Percentiles rank a stretch among this genome's conserved stretches.
Evolutionary conservation across 2,888 invertebrate species (phyloP).

Genomic region (Linyphia triangularis): DNA sequence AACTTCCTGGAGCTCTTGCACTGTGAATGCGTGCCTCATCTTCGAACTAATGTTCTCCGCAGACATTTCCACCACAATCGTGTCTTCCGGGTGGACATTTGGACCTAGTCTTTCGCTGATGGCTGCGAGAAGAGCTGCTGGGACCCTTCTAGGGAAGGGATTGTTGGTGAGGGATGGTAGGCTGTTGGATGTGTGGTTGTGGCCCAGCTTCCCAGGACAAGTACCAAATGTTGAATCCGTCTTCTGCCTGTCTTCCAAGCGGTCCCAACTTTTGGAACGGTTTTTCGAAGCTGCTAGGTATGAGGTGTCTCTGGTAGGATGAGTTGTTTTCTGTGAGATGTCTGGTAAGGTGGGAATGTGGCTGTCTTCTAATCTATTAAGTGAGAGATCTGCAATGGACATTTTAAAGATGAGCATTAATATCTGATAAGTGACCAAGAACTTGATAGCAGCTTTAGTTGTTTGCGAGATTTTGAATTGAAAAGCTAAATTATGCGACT

Average conservation of each 20-base stretch:
- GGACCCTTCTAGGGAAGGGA: slow-evolving; percentile 65
- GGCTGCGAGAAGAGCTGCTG: slow-evolving; percentile 74
- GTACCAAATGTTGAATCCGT: slow-evolving; percentile 25
- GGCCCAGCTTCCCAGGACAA: slow-evolving; percentile 15
- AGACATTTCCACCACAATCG: slow-evolving; percentile 86
- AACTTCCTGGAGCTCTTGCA: slow-evolving; percentile 59
- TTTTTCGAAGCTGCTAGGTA: slow-evolving; percentile 6
- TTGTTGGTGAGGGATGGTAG: slow-evolving; percentile 52
- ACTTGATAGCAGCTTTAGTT: no score
- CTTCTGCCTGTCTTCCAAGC: slow-evolving; percentile 37
- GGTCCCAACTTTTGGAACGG: slow-evolving; percentile 73
- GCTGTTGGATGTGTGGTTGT: slow-evolving; percentile 47
- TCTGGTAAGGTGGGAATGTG: slow-evolving; percentile 50
- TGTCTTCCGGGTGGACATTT: slow-evolving; percentile 78
- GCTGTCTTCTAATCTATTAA: background rate
- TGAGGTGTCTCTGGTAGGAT: background rate
- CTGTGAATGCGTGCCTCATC: slow-evolving; percentile 70
- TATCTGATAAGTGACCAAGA: no score
- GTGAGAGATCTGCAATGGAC: background rate
- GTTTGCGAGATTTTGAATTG: no score
- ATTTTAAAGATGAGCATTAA: no score
- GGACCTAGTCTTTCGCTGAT: slow-evolving; percentile 77
- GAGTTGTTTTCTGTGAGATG: slow-evolving; percentile 21
- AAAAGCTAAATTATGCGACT: no score
- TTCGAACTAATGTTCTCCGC: slow-evolving; percentile 82